Percentiles rank a stretch among this genome's conserved stretches.
Evolutionary conservation across 2,888 invertebrate genomes (phyloP).

Genomic region (Phymatocera aterrima): DNA sequence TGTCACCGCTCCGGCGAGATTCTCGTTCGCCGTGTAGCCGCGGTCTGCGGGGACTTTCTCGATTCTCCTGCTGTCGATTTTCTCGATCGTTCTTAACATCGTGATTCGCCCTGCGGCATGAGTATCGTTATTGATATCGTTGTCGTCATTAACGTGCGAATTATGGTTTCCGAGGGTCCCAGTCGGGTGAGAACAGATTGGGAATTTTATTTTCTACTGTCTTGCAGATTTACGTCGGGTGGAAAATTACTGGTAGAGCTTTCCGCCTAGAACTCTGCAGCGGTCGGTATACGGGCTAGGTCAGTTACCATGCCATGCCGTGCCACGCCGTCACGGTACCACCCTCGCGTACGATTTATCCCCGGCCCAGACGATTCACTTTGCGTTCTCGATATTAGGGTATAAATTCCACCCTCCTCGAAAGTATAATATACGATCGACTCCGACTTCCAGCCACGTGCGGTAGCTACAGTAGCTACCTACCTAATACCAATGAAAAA

Average conservation of each 20-base stretch:
- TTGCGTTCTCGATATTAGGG: constrained; percentile 52
- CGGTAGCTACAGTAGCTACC: too few species aligned
- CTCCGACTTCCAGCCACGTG: background rate
- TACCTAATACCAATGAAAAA: background rate
- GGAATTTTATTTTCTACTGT: constrained; percentile 40
- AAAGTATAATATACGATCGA: constrained; percentile 10
- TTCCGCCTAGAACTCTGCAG: background rate
- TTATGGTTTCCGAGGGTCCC: too few species aligned
- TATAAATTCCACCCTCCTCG: constrained; percentile 42
- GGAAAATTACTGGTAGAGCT: constrained; percentile 55
- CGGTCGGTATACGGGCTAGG: constrained; percentile 39
- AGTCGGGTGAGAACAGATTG: too few species aligned
- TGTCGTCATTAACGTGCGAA: background rate
- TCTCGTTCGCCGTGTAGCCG: background rate
- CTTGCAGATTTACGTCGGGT: constrained; percentile 55
- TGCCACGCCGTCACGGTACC: too few species aligned
- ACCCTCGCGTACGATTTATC: constrained; percentile 57
- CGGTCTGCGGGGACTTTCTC: constrained; percentile 13
- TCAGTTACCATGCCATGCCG: constrained; percentile 51
- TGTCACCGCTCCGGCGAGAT: background rate
- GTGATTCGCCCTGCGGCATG: too few species aligned
- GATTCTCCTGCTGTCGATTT: constrained; percentile 48
- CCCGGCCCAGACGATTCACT: constrained; percentile 44
- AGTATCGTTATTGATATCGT: background rate
- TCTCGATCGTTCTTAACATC: background rate